Evolutionary conservation across 2,888 invertebrate genomes (phyloP).

Genomic region (Anorthoa munda): DNA sequence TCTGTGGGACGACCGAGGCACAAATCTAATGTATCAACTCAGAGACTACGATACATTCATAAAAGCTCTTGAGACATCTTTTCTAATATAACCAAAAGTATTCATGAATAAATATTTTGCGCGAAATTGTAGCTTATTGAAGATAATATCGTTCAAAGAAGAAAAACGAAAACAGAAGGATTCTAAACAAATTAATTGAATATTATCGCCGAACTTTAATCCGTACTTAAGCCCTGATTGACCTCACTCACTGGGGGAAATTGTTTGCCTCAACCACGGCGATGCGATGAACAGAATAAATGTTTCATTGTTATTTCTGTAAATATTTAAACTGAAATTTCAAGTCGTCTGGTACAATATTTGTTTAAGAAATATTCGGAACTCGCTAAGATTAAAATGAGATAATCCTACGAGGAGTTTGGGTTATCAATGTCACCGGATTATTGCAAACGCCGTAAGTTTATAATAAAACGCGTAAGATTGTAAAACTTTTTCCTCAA

Average conservation of each 20-base stretch:
- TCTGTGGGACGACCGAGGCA: no score
- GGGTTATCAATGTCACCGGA: not conserved
- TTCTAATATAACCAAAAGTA: not conserved
- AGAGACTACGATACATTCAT: not conserved
- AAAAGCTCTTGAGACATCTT: not conserved
- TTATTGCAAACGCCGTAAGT: no score
- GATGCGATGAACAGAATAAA: conserved; percentile 42
- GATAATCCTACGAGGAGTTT: not conserved
- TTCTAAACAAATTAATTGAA: conserved; percentile 49
- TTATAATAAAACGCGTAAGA: no score
- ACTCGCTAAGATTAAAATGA: not conserved
- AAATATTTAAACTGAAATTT: conserved; percentile 16
- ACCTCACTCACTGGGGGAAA: conserved; percentile 32
- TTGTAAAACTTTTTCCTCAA: no score
- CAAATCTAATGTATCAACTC: conserved; percentile 12
- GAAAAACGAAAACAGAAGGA: conserved; percentile 14
- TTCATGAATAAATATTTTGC: not conserved
- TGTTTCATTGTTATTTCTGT: conserved; percentile 16
- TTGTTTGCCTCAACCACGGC: conserved; percentile 27
- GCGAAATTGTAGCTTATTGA: not conserved
- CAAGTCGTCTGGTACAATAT: conserved; percentile 4
- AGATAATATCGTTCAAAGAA: not conserved
- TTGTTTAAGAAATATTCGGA: not conserved
- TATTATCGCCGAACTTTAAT: conserved; percentile 49
- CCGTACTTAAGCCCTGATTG: conserved; percentile 42